Conservation (phyloP, 2,113 vertebrate genomes). For the Gopherus flavomarginatus region DNA sequence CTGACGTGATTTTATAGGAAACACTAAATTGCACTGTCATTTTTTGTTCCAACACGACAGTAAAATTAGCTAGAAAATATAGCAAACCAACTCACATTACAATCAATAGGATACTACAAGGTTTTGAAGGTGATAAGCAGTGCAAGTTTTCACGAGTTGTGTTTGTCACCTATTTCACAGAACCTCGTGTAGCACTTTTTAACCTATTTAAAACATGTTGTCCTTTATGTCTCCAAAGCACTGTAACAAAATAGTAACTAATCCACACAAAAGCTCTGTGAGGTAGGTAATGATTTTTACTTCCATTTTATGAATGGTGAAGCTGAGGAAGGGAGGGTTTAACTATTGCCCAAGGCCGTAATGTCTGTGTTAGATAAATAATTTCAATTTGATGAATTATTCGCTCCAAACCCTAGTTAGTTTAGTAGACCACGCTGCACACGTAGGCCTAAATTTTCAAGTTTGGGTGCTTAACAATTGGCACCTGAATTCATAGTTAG, state of each 20-base stretch:
- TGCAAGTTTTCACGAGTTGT: background rate
- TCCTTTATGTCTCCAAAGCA: background rate
- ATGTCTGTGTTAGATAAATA: background rate
- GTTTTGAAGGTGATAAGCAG: background rate
- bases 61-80: background rate
- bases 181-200: background rate
- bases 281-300: background rate
- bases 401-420: background rate
- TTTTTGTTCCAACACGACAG: background rate
- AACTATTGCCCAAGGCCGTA: background rate
- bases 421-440: background rate
- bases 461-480: background rate
- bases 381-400: background rate
- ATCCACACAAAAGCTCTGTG: background rate
- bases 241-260: background rate
- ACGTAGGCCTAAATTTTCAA: background rate
- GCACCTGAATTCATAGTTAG: background rate
- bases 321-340: background rate
- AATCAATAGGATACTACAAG: background rate
- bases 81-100: background rate
- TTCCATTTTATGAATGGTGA: background rate
- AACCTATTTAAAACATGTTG: background rate
- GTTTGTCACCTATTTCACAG: background rate
- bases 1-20: background rate
- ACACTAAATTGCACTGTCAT: background rate